A percentile compares a stretch with the other conserved stretches of the same genome.
phyloP scores from a whole-genome alignment of 2,797 vertebrate genomes.

The Rhyacichthys aspro region DNA sequence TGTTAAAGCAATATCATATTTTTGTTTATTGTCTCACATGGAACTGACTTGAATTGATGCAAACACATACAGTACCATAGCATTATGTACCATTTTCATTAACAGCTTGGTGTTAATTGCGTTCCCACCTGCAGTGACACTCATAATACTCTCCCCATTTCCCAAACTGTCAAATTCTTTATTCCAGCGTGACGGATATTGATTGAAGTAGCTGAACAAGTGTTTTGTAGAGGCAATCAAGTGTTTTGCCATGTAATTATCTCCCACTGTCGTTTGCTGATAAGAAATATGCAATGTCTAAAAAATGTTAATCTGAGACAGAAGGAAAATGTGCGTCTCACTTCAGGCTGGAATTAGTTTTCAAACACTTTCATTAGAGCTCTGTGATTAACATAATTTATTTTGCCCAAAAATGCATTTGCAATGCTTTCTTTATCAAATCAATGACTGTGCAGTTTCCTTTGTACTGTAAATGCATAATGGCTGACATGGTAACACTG shows the following conservation, averaged over 20 bases:
- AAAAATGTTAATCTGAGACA: constrained; percentile 61
- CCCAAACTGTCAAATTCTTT: constrained; percentile 51
- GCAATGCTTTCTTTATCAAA: constrained; percentile 25
- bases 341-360: constrained; percentile 52
- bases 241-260: constrained; percentile 58
- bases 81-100: constrained; percentile 29
- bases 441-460: constrained; percentile 18
- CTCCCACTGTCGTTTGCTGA: constrained; percentile 58
- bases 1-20: too few relatives aligned
- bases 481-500: constrained; percentile 1
- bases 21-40: too few relatives aligned
- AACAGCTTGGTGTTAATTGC: constrained; percentile 35
- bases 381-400: constrained; percentile 49
- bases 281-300: constrained; percentile 47
- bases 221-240: constrained; percentile 44
- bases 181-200: constrained; percentile 57
- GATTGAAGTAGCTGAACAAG: constrained; percentile 54
- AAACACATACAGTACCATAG: not conserved
- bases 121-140: constrained; percentile 38
- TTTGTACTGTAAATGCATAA: constrained; percentile 34
- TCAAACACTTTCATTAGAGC: constrained; percentile 57
- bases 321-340: constrained; percentile 50
- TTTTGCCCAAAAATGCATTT: constrained; percentile 34
- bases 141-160: constrained; percentile 23
- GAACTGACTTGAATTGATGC: too few relatives aligned